These are phyloP conservation scores for Apodemia mormo DNA, from an alignment of 2,888 invertebrate genomes.

Conservation along the genomic window DNA sequence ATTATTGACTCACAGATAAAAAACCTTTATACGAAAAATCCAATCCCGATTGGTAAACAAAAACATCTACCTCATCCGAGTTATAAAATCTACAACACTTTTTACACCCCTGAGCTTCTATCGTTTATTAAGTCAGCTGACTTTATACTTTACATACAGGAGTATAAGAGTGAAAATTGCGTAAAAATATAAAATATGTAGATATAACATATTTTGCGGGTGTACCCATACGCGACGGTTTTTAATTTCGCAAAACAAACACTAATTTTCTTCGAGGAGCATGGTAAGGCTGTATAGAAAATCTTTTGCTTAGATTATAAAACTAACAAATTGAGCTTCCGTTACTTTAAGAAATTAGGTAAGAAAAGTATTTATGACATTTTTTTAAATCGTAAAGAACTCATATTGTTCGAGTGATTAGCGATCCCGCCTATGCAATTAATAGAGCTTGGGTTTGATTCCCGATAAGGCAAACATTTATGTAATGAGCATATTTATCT, in stretches of 20 bases:
- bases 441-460: too few species aligned
- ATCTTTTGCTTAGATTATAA: conserved; percentile 20
- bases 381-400: background rate
- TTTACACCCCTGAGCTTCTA: background rate
- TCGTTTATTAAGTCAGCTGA: background rate
- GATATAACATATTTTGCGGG: background rate
- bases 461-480: too few species aligned
- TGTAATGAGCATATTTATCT: too few species aligned
- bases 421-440: too few species aligned
- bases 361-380: background rate
- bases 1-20: conserved; percentile 14
- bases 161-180: conserved; percentile 17
- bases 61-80: conserved; percentile 33
- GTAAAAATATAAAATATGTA: background rate
- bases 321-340: conserved; percentile 9
- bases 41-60: conserved; percentile 45
- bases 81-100: conserved; percentile 35
- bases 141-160: background rate
- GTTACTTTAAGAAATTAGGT: background rate
- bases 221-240: conserved; percentile 47
- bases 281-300: conserved; percentile 35
- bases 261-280: conserved; percentile 61
- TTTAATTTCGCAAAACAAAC: conserved; percentile 72
- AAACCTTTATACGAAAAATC: conserved; percentile 39
- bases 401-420: too few species aligned